Evolutionary conservation across 2,797 vertebrate genomes (phyloP), one percentile per base, ranked within the genome.

Genomic region (Mormyrops boulengeri): DNA sequence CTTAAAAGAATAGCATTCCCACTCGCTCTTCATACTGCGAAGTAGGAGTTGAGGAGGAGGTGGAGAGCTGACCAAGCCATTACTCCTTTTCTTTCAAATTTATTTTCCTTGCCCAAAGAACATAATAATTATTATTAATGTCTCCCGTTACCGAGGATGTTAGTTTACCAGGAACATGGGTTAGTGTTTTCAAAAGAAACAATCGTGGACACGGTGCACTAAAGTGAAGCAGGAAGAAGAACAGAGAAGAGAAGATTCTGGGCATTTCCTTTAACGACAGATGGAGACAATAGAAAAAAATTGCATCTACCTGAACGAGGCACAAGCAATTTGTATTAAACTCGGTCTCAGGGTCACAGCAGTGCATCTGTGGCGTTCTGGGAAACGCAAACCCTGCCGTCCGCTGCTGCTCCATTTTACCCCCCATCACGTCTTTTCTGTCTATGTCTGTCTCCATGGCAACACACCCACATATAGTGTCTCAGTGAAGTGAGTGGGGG

Each of bases 371-470:
- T n/a, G 14, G 7, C 1, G 4, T 38, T 49, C 7, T 0, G 41
- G n/a, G 41, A 62, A 22, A 66, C 9, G n/a, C 30, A 30, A 12
- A 88, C 57, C 11, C 9, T 2, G 2, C 30, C 2, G 30, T 60
- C 86, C 8, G 11, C 49, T 3, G 53, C 86, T 34, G 55, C 55
- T 87, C 34, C 1, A 1, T 38, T 38, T 44, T 19, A 30, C 66
- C 55, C 80, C 62, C 34, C 3, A 30, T 91, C 92, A 87, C 88
- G 49, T 89, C 60, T 60, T 19, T 44, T 90, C 90, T 90, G 90
- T 90, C 55, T 80, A 69, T 38, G 89, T 30, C 77, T 87, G 92
- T 93, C 89, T 92, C 92, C 91, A 92, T 92, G 90, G 91, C 92
- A 91, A 93, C 89, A 90, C 87, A 55, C 44, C 41, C 88, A 90